phyloP scores from a whole-genome alignment of 2,888 invertebrate species.

The Bruchidius siliquastri region DNA sequence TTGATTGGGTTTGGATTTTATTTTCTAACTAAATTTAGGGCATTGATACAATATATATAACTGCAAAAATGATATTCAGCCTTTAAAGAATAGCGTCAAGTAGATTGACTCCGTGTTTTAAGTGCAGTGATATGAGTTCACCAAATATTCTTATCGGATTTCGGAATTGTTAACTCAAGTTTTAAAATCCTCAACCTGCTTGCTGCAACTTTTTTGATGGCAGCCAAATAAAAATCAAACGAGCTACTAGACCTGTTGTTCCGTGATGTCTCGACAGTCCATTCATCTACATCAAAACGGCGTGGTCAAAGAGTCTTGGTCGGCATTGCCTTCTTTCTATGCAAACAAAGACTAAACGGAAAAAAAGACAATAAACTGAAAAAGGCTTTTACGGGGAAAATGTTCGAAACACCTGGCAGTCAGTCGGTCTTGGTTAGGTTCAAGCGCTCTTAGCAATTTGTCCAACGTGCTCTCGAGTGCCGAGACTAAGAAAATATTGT shows the following conservation, averaged over 20 bases:
- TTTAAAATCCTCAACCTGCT: no score
- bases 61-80: no score
- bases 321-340: not conserved
- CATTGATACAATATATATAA: no score
- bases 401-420: not conserved
- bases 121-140: no score
- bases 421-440: not conserved
- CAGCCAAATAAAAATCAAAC: no score
- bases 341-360: not conserved
- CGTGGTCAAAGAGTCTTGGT: not conserved
- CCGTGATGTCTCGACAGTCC: not conserved
- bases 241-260: no score
- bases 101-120: no score
- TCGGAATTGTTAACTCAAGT: no score
- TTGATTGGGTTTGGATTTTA: not conserved
- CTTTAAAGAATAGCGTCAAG: no score
- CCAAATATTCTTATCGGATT: no score
- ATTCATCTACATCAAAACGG: not conserved
- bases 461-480: not conserved
- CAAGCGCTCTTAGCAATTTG: not conserved
- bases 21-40: not conserved
- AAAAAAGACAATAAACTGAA: not conserved
- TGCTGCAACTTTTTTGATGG: no score
- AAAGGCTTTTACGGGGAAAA: not conserved
- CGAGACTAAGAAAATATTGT: not conserved